phyloP scores from a whole-genome alignment of 1,140 invertebrate genomes.

The Heliothis virescens region DNA sequence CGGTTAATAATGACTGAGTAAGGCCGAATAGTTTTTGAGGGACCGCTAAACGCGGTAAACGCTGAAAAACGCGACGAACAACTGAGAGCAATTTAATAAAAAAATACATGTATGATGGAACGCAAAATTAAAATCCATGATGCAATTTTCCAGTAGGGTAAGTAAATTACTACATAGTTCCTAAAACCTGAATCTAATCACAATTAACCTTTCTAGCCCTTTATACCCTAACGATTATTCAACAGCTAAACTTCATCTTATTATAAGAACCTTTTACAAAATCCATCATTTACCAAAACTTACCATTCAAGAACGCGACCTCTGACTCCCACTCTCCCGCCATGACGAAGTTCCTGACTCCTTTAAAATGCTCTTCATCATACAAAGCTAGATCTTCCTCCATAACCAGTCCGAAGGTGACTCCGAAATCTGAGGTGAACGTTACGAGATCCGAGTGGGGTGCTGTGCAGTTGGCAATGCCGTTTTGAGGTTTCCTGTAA shows the following conservation, averaged over 20 bases:
- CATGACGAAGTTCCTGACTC: slow-evolving; percentile 89
- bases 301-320: slow-evolving; percentile 45
- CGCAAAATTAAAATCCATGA: too few relatives aligned
- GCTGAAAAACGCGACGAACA: too few relatives aligned
- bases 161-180: too few relatives aligned
- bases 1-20: too few relatives aligned
- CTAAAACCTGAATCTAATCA: too few relatives aligned
- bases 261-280: too few relatives aligned
- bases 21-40: too few relatives aligned
- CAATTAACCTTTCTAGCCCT: background rate
- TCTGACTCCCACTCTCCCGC: slow-evolving; percentile 86
- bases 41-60: too few relatives aligned
- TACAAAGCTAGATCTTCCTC: slow-evolving; percentile 92
- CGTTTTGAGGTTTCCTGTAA: slow-evolving; percentile 66
- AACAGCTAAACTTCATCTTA: too few relatives aligned
- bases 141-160: too few relatives aligned
- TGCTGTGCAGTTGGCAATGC: slow-evolving; percentile 83
- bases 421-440: slow-evolving; percentile 91
- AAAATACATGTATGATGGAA: too few relatives aligned
- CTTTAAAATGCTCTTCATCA: slow-evolving; percentile 51
- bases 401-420: slow-evolving; percentile 90
- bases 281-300: background rate
- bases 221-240: background rate
- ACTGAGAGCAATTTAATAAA: too few relatives aligned
- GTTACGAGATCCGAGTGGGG: slow-evolving; percentile 80